Evolutionary conservation across 2,797 vertebrate genomes (phyloP).

Genomic region (Antennarius maculatus): DNA sequence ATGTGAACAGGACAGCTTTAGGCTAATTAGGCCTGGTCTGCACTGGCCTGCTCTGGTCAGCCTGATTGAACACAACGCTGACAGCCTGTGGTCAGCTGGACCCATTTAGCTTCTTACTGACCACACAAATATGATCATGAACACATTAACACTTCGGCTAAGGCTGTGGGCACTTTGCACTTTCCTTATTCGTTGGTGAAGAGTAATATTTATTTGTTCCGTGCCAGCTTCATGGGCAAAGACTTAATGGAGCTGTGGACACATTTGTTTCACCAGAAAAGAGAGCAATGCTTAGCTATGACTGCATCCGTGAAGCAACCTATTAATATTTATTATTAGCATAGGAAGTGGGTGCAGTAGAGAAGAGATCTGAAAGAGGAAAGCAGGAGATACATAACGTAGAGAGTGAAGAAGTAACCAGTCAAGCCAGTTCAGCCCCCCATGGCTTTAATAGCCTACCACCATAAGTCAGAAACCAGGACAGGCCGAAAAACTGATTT

Average conservation of each 20-base stretch:
- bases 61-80: conserved; percentile 56
- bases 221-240: conserved; percentile 21
- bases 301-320: conserved; percentile 16
- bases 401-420: conserved; percentile 27
- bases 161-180: background rate
- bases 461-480: conserved; percentile 32
- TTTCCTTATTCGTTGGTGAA: conserved; percentile 19
- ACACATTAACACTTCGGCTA: conserved; percentile 42
- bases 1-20: conserved; percentile 66
- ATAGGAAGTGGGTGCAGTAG: conserved; percentile 28
- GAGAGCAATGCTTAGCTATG: conserved; percentile 14
- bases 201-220: conserved; percentile 23
- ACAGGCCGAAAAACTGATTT: conserved; percentile 54
- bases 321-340: conserved; percentile 32
- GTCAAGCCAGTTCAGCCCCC: conserved; percentile 47
- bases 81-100: conserved; percentile 62
- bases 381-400: conserved; percentile 8
- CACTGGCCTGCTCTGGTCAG: conserved; percentile 50
- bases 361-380: conserved; percentile 14
- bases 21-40: conserved; percentile 64
- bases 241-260: background rate
- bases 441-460: conserved; percentile 51
- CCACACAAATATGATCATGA: conserved; percentile 44
- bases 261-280: conserved; percentile 19
- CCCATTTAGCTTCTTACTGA: conserved; percentile 53